These are phyloP conservation scores for Sebastes taczanowskii DNA, from an alignment of 2,797 vertebrate genomes.

Conservation along the genomic window DNA sequence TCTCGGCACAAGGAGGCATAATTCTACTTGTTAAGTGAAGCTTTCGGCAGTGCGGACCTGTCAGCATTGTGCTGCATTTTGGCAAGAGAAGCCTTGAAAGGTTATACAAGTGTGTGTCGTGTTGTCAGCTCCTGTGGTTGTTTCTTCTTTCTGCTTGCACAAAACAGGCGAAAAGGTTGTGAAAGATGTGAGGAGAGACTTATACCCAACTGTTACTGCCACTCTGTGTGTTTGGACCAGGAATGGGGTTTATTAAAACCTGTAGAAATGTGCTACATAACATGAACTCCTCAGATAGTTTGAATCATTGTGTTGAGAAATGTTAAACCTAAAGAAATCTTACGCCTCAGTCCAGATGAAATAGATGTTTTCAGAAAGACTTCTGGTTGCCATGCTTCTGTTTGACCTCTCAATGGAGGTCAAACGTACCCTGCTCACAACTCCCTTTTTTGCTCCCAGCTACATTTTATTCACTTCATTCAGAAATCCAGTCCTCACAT, in stretches of 20 bases:
- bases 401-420: slow-evolving; percentile 13
- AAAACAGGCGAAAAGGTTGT: slow-evolving; percentile 13
- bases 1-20: slow-evolving; percentile 42
- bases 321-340: slow-evolving; percentile 49
- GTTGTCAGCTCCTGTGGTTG: slow-evolving; percentile 50
- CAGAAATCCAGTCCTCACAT: slow-evolving; percentile 51
- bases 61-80: slow-evolving; percentile 51
- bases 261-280: background rate
- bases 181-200: slow-evolving; percentile 9
- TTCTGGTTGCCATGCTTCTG: slow-evolving; percentile 2
- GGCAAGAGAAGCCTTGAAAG: slow-evolving; percentile 64
- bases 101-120: slow-evolving; percentile 64
- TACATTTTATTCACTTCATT: slow-evolving; percentile 50
- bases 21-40: slow-evolving; percentile 62
- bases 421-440: background rate
- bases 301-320: slow-evolving; percentile 44
- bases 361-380: slow-evolving; percentile 29
- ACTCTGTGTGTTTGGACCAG: background rate
- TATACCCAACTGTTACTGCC: background rate
- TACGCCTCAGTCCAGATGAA: slow-evolving; percentile 38
- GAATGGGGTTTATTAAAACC: background rate
- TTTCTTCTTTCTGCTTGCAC: slow-evolving; percentile 43
- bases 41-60: slow-evolving; percentile 49
- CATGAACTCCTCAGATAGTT: slow-evolving; percentile 22
- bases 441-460: slow-evolving; percentile 4